Conservation (phyloP, 1,140 invertebrate species). For the Maconellicoccus hirsutus region DNA sequence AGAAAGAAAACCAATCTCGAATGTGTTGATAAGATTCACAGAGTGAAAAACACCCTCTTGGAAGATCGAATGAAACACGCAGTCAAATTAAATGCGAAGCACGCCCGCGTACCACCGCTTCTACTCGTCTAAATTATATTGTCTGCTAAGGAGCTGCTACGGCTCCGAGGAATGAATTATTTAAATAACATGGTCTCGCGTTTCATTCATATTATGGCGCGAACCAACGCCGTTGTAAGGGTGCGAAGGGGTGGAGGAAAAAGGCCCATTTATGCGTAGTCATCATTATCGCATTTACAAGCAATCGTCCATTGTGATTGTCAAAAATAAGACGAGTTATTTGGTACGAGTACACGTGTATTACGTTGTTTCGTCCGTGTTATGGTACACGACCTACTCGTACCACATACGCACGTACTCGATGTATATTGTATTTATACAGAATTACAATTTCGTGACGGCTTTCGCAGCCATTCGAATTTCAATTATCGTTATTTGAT, state of each 20-base stretch:
- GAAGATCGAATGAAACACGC: too few relatives aligned
- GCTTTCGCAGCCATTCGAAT: neutral
- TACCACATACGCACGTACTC: too few relatives aligned
- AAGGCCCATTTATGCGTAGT: slow-evolving; percentile 11
- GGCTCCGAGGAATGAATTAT: neutral
- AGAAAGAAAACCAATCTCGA: too few relatives aligned
- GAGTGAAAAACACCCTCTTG: too few relatives aligned
- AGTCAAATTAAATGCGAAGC: neutral
- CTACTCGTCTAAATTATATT: slow-evolving; percentile 11
- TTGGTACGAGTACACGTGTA: too few relatives aligned
- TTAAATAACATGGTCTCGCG: slow-evolving; percentile 17
- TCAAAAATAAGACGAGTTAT: too few relatives aligned
- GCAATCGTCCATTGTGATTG: too few relatives aligned
- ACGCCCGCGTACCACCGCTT: neutral
- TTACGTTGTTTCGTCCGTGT: too few relatives aligned
- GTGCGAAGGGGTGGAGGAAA: neutral
- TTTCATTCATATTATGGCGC: slow-evolving; percentile 11
- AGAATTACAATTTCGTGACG: neutral
- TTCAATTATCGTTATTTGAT: neutral
- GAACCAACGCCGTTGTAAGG: neutral
- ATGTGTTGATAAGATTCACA: too few relatives aligned
- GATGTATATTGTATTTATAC: too few relatives aligned
- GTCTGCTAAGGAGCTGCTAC: neutral
- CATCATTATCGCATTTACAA: slow-evolving; percentile 17
- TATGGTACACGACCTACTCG: too few relatives aligned